These are phyloP conservation scores for Pampus argenteus DNA, from an alignment of 2,797 vertebrate genomes.

Conservation along the genomic window DNA sequence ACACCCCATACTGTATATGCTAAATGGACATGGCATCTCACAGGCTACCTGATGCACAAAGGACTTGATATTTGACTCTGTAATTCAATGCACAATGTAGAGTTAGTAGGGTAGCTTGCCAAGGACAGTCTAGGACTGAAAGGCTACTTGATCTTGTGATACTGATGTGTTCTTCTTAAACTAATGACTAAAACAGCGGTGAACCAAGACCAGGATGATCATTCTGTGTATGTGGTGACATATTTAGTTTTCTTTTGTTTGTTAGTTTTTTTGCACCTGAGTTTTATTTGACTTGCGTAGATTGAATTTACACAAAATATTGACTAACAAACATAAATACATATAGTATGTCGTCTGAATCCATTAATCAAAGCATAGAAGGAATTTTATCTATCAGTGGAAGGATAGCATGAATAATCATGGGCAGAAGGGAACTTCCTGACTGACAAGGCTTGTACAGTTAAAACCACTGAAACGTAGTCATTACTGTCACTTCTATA, in stretches of 20 bases:
- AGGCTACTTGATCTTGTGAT: conserved; percentile 53
- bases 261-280: too few species aligned
- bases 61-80: conserved; percentile 71
- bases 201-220: conserved; percentile 9
- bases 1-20: conserved; percentile 29
- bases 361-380: too few species aligned
- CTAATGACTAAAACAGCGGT: conserved; percentile 22
- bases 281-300: too few species aligned
- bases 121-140: conserved; percentile 54
- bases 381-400: too few species aligned
- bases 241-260: not conserved
- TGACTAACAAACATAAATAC: too few species aligned
- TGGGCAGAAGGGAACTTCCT: too few species aligned
- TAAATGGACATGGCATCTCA: conserved; percentile 49
- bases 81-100: conserved; percentile 68
- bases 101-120: conserved; percentile 51
- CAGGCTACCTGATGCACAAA: conserved; percentile 58
- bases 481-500: conserved; percentile 9
- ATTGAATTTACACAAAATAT: too few species aligned
- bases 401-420: too few species aligned
- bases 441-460: too few species aligned
- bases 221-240: not conserved
- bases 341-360: too few species aligned
- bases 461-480: not conserved
- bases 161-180: conserved; percentile 21